Evolutionary conservation across 1,140 invertebrate genomes (phyloP).

Genomic region (Ptiloglossa arizonensis): DNA sequence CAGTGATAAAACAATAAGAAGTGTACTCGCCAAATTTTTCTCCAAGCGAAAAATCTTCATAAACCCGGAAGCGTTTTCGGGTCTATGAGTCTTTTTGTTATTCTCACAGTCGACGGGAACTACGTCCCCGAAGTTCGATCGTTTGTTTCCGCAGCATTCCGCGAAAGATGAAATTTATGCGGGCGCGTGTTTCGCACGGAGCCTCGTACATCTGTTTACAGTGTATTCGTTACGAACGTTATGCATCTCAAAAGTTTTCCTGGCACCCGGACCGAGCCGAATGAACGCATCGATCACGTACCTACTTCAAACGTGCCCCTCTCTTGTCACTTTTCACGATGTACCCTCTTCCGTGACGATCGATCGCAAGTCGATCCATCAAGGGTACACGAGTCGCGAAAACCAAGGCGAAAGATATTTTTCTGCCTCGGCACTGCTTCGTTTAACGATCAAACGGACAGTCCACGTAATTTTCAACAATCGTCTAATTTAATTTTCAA

Average conservation of each 20-base stretch:
- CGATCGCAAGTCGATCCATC: slow-evolving; percentile 68
- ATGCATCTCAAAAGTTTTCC: slow-evolving; percentile 59
- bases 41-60: background rate
- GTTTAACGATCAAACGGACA: slow-evolving; percentile 51
- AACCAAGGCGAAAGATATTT: slow-evolving; percentile 53
- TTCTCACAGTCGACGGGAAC: no score
- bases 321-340: slow-evolving; percentile 16
- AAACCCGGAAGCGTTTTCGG: background rate
- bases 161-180: background rate
- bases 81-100: background rate
- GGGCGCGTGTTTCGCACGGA: slow-evolving; percentile 18
- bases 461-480: no score
- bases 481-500: no score
- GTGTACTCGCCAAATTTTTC: background rate
- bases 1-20: no score
- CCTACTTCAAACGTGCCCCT: slow-evolving; percentile 54
- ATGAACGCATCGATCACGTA: slow-evolving; percentile 71
- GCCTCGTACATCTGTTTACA: slow-evolving; percentile 62
- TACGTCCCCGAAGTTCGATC: no score
- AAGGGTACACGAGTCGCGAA: slow-evolving; percentile 54
- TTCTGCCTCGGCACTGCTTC: slow-evolving; percentile 28
- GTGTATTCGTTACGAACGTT: slow-evolving; percentile 54
- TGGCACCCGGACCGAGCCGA: slow-evolving; percentile 41
- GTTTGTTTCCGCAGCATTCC: background rate
- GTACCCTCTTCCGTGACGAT: slow-evolving; percentile 42